A percentile compares a stretch with the other conserved stretches of the same genome.
Evolutionary conservation across 2,797 vertebrate species (phyloP).

Genomic region (Dallia pectoralis): DNA sequence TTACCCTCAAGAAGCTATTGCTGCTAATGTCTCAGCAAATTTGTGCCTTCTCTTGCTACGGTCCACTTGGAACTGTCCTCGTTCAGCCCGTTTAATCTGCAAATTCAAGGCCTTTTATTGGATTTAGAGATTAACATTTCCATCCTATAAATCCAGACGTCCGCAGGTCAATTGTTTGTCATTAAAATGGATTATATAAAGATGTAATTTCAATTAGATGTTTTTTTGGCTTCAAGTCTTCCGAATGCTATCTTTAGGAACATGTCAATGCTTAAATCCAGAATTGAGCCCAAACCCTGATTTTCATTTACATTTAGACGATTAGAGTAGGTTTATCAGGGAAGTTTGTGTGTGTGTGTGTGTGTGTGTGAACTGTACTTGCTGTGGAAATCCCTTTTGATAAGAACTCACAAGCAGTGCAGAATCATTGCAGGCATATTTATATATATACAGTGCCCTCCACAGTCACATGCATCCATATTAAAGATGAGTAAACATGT

Average conservation of each 20-base stretch:
- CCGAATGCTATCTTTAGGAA: constrained; percentile 16
- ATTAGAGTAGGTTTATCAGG: constrained; percentile 6
- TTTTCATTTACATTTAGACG: not conserved
- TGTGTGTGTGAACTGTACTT: not conserved
- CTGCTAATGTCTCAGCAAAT: constrained; percentile 22
- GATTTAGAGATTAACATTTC: constrained; percentile 59
- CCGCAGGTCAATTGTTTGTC: constrained; percentile 42
- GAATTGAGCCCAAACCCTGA: constrained; percentile 2
- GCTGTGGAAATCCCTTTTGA: constrained; percentile 7
- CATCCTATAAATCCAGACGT: constrained; percentile 47
- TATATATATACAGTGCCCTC: too few relatives aligned
- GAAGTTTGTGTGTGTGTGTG: not conserved
- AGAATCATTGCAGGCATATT: not conserved
- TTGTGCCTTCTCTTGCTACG: not conserved
- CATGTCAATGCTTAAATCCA: constrained; percentile 31
- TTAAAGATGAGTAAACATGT: too few relatives aligned
- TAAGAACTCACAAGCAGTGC: not conserved
- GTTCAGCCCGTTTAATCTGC: constrained; percentile 33
- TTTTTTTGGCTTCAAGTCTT: constrained; percentile 21
- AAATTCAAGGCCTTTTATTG: constrained; percentile 48
- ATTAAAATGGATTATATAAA: constrained; percentile 40
- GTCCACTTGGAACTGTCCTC: constrained; percentile 1
- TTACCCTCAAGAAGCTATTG: constrained; percentile 29
- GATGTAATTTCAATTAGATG: constrained; percentile 42
- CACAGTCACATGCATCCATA: too few relatives aligned